Evolutionary conservation across 2,888 invertebrate species (phyloP).

Genomic region (Cryptophagus acutangulus): DNA sequence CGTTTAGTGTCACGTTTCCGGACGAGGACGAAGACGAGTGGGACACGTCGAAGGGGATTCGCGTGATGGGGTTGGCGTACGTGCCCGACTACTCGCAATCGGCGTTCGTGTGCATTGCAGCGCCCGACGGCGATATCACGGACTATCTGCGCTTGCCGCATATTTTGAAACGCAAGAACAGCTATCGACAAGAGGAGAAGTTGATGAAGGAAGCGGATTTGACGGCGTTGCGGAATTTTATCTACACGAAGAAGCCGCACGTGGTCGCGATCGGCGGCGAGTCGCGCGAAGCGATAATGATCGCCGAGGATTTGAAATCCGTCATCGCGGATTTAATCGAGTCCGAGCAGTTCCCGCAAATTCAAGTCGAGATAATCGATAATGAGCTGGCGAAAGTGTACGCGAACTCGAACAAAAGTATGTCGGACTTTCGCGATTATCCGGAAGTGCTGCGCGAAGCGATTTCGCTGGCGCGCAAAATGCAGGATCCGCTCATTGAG

Average conservation of each 20-base stretch:
- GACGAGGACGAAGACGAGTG: slow-evolving; percentile 91
- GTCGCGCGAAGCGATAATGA: slow-evolving; percentile 78
- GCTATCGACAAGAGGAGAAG: slow-evolving; percentile 64
- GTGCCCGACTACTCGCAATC: slow-evolving; percentile 79
- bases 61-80: slow-evolving; percentile 85
- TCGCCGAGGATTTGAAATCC: slow-evolving; percentile 72
- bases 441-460: slow-evolving; percentile 88
- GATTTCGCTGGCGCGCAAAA: slow-evolving; percentile 82
- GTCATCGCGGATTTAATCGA: slow-evolving; percentile 70
- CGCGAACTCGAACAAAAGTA: slow-evolving; percentile 83
- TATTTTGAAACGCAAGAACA: slow-evolving; percentile 75
- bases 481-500: slow-evolving; percentile 95
- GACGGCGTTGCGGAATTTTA: slow-evolving; percentile 68
- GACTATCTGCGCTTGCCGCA: slow-evolving; percentile 87
- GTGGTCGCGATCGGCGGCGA: slow-evolving; percentile 79
- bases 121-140: slow-evolving; percentile 85
- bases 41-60: slow-evolving; percentile 77
- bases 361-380: slow-evolving; percentile 88
- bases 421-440: slow-evolving; percentile 86
- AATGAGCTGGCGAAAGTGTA: slow-evolving; percentile 92
- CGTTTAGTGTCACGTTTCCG: slow-evolving; percentile 65
- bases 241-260: slow-evolving; percentile 87
- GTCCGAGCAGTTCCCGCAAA: slow-evolving; percentile 80
- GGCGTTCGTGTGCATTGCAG: slow-evolving; percentile 83
- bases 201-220: slow-evolving; percentile 51